These are phyloP conservation scores for Poecilia latipinna DNA, from an alignment of 2,113 vertebrate species.

Conservation along the genomic window DNA sequence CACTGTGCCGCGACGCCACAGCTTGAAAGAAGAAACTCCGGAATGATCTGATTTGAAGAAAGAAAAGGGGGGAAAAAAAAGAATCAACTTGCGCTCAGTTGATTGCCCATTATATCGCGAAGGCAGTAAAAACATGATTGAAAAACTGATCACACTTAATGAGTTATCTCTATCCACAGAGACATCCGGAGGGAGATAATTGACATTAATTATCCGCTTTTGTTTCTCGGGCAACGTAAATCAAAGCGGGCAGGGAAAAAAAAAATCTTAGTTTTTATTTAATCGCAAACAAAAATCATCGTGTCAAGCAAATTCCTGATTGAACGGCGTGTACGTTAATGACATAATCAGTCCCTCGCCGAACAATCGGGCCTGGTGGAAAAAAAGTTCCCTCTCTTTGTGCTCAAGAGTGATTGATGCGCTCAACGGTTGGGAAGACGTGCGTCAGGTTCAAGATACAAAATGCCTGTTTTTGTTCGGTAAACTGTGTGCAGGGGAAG, in stretches of 20 bases:
- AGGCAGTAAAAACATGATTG: conserved; percentile 61
- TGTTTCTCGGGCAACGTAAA: conserved; percentile 36
- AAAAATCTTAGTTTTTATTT: conserved; percentile 36
- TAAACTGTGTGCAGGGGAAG: conserved; percentile 11
- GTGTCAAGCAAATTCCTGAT: conserved; percentile 3
- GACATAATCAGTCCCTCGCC: conserved; percentile 25
- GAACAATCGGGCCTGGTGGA: conserved; percentile 19
- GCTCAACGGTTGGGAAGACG: conserved; percentile 28
- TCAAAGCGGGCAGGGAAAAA: not conserved
- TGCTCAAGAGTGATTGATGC: conserved; percentile 50
- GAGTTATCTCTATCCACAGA: conserved; percentile 28
- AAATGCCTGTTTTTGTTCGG: conserved; percentile 34
- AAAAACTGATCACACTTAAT: conserved; percentile 44
- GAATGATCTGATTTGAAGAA: conserved; percentile 39
- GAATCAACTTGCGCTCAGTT: conserved; percentile 20
- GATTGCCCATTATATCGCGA: conserved; percentile 62
- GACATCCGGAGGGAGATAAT: not conserved
- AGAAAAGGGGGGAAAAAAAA: not conserved
- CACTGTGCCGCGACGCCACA: conserved; percentile 30
- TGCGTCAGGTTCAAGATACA: conserved; percentile 39
- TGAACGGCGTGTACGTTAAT: conserved; percentile 10
- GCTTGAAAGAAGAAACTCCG: conserved; percentile 38
- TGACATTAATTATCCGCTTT: conserved; percentile 41
- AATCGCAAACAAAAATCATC: conserved; percentile 16
- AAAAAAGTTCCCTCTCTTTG: conserved; percentile 15